A percentile compares a stretch with the other conserved stretches of the same genome.
Conservation (phyloP, 2,888 invertebrate genomes). For the Lycocerus yunnanus region DNA sequence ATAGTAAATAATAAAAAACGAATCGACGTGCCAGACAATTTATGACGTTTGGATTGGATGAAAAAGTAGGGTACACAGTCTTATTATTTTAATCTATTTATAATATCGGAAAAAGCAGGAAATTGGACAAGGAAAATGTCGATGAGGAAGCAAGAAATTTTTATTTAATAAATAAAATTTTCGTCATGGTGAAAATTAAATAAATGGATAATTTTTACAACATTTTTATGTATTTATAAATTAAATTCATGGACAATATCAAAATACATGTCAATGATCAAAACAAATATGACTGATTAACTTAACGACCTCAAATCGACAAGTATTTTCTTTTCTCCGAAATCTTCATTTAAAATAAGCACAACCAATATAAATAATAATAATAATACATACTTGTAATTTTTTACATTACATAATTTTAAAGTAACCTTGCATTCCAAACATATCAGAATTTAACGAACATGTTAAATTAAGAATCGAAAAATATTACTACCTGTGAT, state of each 20-base stretch:
- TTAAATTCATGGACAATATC: not conserved
- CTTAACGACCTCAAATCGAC: not conserved
- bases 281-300: not conserved
- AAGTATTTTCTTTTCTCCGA: not conserved
- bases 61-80: not conserved
- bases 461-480: not conserved
- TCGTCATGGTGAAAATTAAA: not conserved
- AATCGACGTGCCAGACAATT: not conserved
- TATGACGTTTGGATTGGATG: not conserved
- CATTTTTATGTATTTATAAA: not conserved
- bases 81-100: not conserved
- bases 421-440: slow-evolving; percentile 22
- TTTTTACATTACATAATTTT: not conserved
- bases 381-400: not conserved
- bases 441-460: not conserved
- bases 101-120: not conserved
- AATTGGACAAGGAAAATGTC: not conserved
- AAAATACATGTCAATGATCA: not conserved
- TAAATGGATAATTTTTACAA: too few species aligned
- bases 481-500: slow-evolving; percentile 44
- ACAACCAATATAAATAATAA: not conserved
- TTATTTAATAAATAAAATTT: not conserved
- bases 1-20: not conserved
- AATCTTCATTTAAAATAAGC: not conserved
- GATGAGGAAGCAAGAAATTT: not conserved